Conservation (phyloP, 2,113 vertebrate genomes). For the Phalacrocorax carbo region DNA sequence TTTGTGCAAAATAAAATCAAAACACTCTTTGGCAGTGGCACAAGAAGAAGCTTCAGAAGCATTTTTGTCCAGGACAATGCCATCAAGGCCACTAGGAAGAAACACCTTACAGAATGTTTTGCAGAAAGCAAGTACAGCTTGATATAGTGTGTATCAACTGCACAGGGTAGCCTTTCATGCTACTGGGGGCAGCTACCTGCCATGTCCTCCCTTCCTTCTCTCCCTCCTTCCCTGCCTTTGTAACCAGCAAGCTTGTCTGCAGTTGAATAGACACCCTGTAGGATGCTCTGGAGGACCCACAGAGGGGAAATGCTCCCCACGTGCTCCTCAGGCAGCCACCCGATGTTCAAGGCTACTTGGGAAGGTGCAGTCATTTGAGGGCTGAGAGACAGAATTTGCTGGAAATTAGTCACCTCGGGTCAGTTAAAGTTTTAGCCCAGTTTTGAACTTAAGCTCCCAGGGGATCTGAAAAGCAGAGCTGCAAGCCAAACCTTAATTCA, state of each 20-base stretch:
- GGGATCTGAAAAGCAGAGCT: not conserved
- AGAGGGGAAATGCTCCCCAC: rapidly evolving
- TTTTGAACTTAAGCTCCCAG: not conserved
- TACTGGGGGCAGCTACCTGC: not conserved
- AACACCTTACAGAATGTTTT: not conserved
- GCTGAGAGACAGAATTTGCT: not conserved
- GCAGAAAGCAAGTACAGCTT: not conserved
- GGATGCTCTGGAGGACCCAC: not conserved
- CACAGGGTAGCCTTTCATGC: rapidly evolving
- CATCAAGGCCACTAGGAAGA: not conserved
- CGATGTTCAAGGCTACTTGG: not conserved
- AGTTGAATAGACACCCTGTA: rapidly evolving
- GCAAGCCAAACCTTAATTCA: not conserved
- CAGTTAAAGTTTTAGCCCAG: not conserved
- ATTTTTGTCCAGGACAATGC: not conserved
- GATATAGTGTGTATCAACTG: rapidly evolving
- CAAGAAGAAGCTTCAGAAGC: not conserved
- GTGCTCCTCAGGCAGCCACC: not conserved
- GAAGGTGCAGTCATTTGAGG: not conserved
- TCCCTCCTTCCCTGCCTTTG: not conserved
- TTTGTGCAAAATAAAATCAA: not conserved
- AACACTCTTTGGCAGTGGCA: not conserved
- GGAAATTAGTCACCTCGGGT: not conserved
- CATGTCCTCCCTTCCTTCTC: rapidly evolving
- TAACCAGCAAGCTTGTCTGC: rapidly evolving